Evolutionary conservation across 2,888 invertebrate genomes (phyloP).

Genomic region (Monopis laevigella): DNA sequence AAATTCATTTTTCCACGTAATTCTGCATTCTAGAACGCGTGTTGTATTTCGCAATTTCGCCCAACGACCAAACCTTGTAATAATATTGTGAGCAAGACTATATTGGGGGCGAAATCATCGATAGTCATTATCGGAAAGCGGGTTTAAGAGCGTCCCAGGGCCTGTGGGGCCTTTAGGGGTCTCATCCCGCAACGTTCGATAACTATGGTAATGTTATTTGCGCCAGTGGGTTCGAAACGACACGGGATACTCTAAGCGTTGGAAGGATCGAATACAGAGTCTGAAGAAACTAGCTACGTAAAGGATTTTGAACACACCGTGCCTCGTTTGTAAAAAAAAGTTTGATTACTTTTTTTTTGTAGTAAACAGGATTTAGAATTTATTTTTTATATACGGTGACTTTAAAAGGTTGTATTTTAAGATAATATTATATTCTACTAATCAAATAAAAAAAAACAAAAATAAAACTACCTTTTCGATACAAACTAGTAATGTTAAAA

Average conservation of each 20-base stretch:
- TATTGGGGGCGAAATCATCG: constrained; percentile 57
- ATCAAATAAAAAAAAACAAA: too few species aligned
- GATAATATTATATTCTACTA: too few species aligned
- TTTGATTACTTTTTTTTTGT: too few species aligned
- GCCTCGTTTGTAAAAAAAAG: too few species aligned
- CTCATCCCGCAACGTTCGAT: constrained; percentile 62
- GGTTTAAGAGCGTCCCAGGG: constrained; percentile 59
- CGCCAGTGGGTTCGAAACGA: constrained; percentile 56
- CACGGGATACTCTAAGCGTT: constrained; percentile 36
- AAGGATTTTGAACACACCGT: too few species aligned
- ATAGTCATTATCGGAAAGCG: constrained; percentile 66
- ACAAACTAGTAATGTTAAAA: too few species aligned
- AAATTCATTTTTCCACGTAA: constrained; percentile 32
- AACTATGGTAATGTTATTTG: constrained; percentile 68
- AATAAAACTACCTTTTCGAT: too few species aligned
- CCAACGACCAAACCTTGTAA: constrained; percentile 54
- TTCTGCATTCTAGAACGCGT: constrained; percentile 42
- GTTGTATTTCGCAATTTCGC: constrained; percentile 55
- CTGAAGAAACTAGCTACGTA: too few species aligned
- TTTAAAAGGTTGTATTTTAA: too few species aligned
- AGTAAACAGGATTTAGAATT: too few species aligned
- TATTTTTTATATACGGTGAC: too few species aligned
- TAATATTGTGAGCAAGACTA: constrained; percentile 55
- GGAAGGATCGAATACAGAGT: too few species aligned
- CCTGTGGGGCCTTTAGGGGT: constrained; percentile 60